A percentile compares a stretch with the other conserved stretches of the same genome.
phyloP scores from a whole-genome alignment of 2,113 vertebrate species.

The Cairina moschata region DNA sequence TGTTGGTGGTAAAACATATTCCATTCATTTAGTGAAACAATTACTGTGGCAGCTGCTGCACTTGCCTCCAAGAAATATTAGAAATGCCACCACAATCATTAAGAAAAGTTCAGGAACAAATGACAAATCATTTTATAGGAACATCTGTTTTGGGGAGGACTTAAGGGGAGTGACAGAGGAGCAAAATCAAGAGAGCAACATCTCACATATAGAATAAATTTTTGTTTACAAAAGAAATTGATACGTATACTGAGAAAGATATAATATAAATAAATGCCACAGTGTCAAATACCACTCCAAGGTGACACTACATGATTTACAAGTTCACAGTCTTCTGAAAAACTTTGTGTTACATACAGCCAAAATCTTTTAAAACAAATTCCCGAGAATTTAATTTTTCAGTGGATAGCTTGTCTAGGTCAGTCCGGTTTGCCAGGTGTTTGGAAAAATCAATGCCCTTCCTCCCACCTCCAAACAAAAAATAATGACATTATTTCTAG shows the following conservation, averaged over 20 bases:
- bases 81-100: constrained; percentile 37
- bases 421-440: neutral
- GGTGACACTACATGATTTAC: neutral
- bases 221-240: neutral
- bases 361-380: neutral
- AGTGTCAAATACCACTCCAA: neutral
- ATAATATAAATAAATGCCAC: neutral
- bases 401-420: neutral
- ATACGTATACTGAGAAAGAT: neutral
- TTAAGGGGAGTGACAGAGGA: neutral
- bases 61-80: constrained; percentile 41
- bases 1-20: neutral
- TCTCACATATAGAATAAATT: neutral
- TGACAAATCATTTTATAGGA: constrained; percentile 14
- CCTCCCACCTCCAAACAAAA: neutral
- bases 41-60: constrained; percentile 1
- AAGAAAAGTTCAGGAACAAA: constrained; percentile 48
- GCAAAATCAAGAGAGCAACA: neutral
- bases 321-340: neutral
- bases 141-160: constrained; percentile 8
- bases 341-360: neutral
- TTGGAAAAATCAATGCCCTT: neutral
- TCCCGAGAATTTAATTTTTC: neutral
- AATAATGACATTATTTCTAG: neutral
- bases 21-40: neutral